phyloP scores from a whole-genome alignment of 2,888 invertebrate genomes.

The Lissocephala sabroskyi region DNA sequence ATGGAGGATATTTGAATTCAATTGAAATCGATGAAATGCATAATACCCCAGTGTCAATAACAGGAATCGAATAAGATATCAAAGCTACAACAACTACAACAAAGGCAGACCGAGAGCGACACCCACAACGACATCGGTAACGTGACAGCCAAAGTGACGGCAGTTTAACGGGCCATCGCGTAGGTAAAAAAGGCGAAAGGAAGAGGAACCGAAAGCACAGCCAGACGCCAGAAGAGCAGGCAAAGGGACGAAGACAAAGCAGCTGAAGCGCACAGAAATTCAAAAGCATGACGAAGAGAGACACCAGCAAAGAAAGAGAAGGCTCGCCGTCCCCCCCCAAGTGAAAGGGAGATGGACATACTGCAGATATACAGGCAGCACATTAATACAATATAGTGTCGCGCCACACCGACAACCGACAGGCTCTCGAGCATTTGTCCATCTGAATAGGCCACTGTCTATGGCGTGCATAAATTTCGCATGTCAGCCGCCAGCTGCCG shows the following conservation, averaged over 20 bases:
- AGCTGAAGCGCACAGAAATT: slow-evolving; percentile 1
- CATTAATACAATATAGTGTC: slow-evolving; percentile 24
- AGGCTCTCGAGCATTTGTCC: background rate
- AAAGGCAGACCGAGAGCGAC: background rate
- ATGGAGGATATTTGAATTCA: background rate
- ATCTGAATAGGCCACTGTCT: background rate
- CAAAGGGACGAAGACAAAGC: background rate
- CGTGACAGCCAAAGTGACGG: background rate
- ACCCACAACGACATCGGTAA: no score
- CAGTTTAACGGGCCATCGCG: no score
- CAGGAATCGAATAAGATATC: slow-evolving; percentile 5
- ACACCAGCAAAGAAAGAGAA: slow-evolving; percentile 12
- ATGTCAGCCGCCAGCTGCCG: slow-evolving; percentile 6
- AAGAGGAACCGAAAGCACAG: background rate
- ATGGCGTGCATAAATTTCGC: background rate
- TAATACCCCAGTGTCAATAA: slow-evolving; percentile 34
- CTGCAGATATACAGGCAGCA: slow-evolving; percentile 11
- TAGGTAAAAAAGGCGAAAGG: background rate
- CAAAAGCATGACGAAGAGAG: slow-evolving; percentile 14
- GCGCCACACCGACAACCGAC: slow-evolving; percentile 1
- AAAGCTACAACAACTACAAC: background rate
- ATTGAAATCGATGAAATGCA: slow-evolving; percentile 37
- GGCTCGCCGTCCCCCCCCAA: no score
- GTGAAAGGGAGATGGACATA: slow-evolving; percentile 23
- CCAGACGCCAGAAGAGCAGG: background rate